A percentile compares a stretch with the other conserved stretches of the same genome.
Evolutionary conservation across 1,140 invertebrate species (phyloP).

Genomic region (Cyphomyrmex costatus): DNA sequence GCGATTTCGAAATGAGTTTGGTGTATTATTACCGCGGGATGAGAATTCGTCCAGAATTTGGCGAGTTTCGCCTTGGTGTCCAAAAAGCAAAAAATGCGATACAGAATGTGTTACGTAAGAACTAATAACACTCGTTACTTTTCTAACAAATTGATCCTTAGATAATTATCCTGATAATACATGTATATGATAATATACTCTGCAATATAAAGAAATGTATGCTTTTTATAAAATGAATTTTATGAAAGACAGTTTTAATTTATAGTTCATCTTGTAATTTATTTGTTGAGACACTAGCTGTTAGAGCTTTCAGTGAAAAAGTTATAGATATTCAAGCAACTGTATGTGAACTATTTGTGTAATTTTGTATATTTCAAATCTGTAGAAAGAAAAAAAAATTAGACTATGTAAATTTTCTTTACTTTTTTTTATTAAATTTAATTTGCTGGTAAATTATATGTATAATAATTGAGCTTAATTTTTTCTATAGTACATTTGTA

Average conservation of each 20-base stretch:
- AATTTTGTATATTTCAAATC: too few species aligned
- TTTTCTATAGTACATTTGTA: too few species aligned
- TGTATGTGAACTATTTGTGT: too few species aligned
- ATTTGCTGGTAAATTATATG: too few species aligned
- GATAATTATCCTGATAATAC: neutral
- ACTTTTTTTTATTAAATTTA: too few species aligned
- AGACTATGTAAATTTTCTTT: too few species aligned
- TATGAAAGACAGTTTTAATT: neutral
- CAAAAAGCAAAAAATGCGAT: conserved; percentile 98
- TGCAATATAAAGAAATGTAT: neutral
- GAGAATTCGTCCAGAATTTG: conserved; percentile 94
- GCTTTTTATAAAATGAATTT: neutral
- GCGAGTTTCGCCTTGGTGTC: conserved; percentile 95
- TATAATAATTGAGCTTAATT: too few species aligned
- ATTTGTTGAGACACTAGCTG: too few species aligned
- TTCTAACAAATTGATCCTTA: neutral
- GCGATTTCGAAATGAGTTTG: conserved; percentile 96
- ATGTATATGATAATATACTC: neutral
- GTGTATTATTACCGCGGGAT: conserved; percentile 96
- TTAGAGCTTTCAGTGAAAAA: too few species aligned
- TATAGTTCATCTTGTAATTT: too few species aligned
- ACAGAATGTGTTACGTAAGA: conserved; percentile 90
- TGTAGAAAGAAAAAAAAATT: too few species aligned
- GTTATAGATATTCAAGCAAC: too few species aligned
- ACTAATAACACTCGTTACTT: neutral